A percentile compares a stretch with the other conserved stretches of the same genome.
These are phyloP conservation scores for Gryllus bimaculatus DNA, from an alignment of 1,140 invertebrate genomes.

Conservation along the genomic window DNA sequence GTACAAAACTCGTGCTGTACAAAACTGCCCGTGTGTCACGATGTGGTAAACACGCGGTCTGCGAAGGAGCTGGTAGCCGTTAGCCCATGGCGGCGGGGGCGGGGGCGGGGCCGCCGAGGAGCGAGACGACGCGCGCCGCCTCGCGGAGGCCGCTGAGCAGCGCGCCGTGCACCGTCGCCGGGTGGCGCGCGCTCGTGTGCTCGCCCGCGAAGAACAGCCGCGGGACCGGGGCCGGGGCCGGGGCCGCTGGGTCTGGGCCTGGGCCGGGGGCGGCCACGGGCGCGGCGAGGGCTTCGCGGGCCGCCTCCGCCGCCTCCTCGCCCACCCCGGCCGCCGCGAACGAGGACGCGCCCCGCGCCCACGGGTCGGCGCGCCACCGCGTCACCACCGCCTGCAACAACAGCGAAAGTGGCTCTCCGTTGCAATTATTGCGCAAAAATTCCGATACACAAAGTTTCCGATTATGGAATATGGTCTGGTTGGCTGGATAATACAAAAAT, in stretches of 20 bases:
- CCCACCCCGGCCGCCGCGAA: conserved; percentile 80
- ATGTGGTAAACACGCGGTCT: no score
- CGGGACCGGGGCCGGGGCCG: conserved; percentile 44
- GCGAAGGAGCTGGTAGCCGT: no score
- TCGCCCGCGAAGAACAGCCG: conserved; percentile 91
- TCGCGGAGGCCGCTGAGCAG: conserved; percentile 90
- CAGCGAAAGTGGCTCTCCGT: no score
- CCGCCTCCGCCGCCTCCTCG: conserved; percentile 72
- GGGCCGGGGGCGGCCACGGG: conserved; percentile 55
- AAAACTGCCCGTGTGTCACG: no score
- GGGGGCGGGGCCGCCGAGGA: no score
- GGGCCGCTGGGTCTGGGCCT: background rate
- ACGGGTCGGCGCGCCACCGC: conserved; percentile 91
- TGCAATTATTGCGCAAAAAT: no score
- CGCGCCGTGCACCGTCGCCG: conserved; percentile 95
- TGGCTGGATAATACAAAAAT: no score
- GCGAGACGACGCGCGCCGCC: conserved; percentile 69
- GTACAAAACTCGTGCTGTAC: no score
- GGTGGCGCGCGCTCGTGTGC: conserved; percentile 96
- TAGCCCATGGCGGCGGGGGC: no score
- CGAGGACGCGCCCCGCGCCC: conserved; percentile 90
- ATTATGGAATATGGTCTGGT: no score
- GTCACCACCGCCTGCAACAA: conserved; percentile 77
- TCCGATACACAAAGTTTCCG: no score
- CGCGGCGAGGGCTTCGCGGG: conserved; percentile 92